Evolutionary conservation across 2,113 vertebrate species (phyloP), one percentile per base, ranked within the genome.

Genomic region (Oncorhynchus clarkii): DNA sequence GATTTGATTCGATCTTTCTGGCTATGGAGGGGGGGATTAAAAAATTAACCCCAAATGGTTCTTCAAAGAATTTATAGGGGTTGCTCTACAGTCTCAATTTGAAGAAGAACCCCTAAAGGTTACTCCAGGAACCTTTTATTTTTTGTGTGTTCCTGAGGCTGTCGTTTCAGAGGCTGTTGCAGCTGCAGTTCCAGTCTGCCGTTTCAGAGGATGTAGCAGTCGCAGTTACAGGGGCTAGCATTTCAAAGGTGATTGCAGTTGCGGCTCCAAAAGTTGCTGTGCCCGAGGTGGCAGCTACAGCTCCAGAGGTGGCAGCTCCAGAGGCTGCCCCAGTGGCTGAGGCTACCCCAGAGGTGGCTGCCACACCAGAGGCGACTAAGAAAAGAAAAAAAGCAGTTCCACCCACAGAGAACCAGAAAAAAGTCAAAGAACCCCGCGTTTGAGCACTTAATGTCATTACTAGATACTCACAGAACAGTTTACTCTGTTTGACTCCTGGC

Each of bases 131-230:
- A 45, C 8, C 39, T 45, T 45, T 45, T 45, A 45, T 45, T 45
- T 45, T 45, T 45, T 2, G 39, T 45, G 39, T 49, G 66, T 39
- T 0, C 2, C 67, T 2, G 48, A 9, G 68, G 76, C 69, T 26
- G 65, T 27, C 4, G 70, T 1, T 39, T 12, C 77, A 78, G 77
- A 78, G 71, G 60, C 60, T 3, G 7, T 62, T 62, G 59, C 18
- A 31, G 16, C 24, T 18, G 16, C 22, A 45, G 29, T 69, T 69
- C 29, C 67, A 3, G 45, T 78, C 71, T 27, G 27, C 29, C 5
- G 71, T 1, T 45, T 9, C 77, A 78, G 78, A 77, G 71, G 66
- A 3, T 14, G 4, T 27, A 29, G 26, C 7, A 12, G n/a, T 16
- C 5, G 20, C 11, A 24, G 31, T 69, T 69, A 18, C 67, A 39